Evolutionary conservation across 2,113 vertebrate species (phyloP), one percentile per base, ranked within the genome.

Genomic region (Cryptomyrus ogoouensis): DNA sequence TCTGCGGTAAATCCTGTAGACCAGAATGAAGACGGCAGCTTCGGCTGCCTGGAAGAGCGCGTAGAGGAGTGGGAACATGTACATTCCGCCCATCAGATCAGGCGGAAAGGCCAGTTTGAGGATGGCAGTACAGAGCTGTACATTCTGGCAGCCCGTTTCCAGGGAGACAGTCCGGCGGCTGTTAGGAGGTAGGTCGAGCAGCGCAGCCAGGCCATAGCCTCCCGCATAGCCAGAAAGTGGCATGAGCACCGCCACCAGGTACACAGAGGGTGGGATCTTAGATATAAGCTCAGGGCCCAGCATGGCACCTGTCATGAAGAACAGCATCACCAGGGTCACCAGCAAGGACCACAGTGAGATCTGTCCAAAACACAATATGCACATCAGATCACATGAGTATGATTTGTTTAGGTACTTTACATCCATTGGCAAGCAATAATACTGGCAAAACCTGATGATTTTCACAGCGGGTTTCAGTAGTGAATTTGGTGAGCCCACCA

Each of bases 61-160:
- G 0, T 99, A 99, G 0, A 99, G 97, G 94, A 99, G 94, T 0
- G 98, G 98, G 86, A 99, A 99, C 97, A 99, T 99, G 93, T 98
- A 99, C 97, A 99, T 98, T 56, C 96, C 96, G 7, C 98, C 97
- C 77, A 99, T 97, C 87, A 98, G 93, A 87, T 97, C 96, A 0
- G 98, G 97, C 0, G 97, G 97, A 90, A 99, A 99, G 80, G 98
- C 97, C 94, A 99, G 95, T 90, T 99, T 99, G 50, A 99, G 96
- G 90, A 99, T 99, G 93, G 98, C 98, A 0, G 98, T 99, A 92
- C 98, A 99, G 88, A 99, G 97, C 94, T 99, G 98, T 88, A 99
- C 97, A 0, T 99, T 99, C 94, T 99, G 98, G 93, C 98, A 99
- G 0, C 98, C 98, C 0, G 98, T 99, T 93, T 99, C 98, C 94